phyloP scores from a whole-genome alignment of 2,888 invertebrate species.

The Stegophylla sp. region DNA sequence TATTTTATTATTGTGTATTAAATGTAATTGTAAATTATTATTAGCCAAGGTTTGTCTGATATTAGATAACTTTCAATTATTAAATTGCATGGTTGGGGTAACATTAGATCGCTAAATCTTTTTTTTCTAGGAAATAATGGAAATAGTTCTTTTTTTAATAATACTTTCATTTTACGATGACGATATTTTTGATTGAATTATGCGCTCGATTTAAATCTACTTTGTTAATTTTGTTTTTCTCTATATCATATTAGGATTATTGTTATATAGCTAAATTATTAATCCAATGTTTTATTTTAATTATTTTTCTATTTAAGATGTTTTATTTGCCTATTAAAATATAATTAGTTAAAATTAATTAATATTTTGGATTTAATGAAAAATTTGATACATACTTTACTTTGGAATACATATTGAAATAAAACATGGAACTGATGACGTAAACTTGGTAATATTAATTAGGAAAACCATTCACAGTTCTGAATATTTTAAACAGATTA shows the following conservation, averaged over 20 bases:
- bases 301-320: constrained; percentile 47
- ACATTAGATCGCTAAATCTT: constrained; percentile 23
- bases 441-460: constrained; percentile 1
- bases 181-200: constrained; percentile 30
- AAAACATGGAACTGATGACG: background rate
- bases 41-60: constrained; percentile 45
- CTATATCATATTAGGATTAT: constrained; percentile 38
- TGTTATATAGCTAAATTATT: constrained; percentile 57
- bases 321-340: constrained; percentile 48
- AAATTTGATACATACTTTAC: constrained; percentile 6
- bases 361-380: background rate
- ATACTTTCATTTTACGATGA: constrained; percentile 45
- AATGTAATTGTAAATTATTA: constrained; percentile 12
- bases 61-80: constrained; percentile 13
- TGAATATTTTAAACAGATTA: constrained; percentile 30
- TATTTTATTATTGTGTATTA: constrained; percentile 29
- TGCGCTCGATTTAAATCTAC: constrained; percentile 24
- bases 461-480: background rate
- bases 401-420: background rate
- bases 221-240: constrained; percentile 49
- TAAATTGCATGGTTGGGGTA: constrained; percentile 8
- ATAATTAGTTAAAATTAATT: constrained; percentile 40
- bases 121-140: constrained; percentile 19
- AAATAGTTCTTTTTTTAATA: constrained; percentile 52
- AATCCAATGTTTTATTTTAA: constrained; percentile 52